Evolutionary conservation across 2,797 vertebrate genomes (phyloP).

Genomic region (Cuniculus paca): DNA sequence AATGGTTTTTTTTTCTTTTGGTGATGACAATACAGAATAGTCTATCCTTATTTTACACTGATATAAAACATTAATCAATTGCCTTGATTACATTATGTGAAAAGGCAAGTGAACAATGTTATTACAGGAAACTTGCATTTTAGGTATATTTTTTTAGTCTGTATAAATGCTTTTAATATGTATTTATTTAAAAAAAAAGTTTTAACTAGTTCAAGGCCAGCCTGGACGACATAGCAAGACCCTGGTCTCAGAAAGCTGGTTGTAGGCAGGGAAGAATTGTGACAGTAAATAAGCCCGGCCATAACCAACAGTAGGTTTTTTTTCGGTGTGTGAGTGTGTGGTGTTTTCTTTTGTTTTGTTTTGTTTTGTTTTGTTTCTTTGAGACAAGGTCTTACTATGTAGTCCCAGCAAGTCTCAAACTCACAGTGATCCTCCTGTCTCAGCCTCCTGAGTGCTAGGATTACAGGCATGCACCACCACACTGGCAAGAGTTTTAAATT

Average conservation of each 20-base stretch:
- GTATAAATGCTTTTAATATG: not conserved
- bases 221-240: not conserved
- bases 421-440: too few species aligned
- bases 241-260: not conserved
- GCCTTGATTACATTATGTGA: constrained; percentile 9
- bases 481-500: constrained; percentile 1
- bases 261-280: not conserved
- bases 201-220: not conserved
- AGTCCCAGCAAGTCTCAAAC: too few species aligned
- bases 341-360: too few species aligned
- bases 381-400: too few species aligned
- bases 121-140: not conserved
- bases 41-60: not conserved
- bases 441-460: not conserved
- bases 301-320: not conserved
- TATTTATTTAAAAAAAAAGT: not conserved
- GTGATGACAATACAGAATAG: not conserved
- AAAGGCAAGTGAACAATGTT: constrained; percentile 15
- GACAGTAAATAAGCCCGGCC: not conserved
- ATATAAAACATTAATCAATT: not conserved
- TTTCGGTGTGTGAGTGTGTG: too few species aligned
- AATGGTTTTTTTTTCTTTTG: constrained; percentile 7
- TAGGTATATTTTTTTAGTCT: not conserved
- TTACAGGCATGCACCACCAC: not conserved
- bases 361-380: too few species aligned